Conservation (phyloP, 2,113 vertebrate species). For the Dromas ardeola region DNA sequence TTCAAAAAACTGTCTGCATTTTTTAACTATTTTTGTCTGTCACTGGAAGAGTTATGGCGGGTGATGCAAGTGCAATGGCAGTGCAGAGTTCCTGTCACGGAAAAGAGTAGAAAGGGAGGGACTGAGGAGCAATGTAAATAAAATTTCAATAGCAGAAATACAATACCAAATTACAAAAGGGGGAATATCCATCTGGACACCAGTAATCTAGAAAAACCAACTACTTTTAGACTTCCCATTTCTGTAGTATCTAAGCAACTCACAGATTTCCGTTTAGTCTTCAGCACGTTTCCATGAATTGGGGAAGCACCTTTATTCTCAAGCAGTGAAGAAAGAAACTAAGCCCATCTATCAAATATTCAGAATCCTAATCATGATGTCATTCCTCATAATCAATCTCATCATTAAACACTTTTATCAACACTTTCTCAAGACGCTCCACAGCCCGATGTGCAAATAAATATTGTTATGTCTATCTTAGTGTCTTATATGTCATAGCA, state of each 20-base stretch:
- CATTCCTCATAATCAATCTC: not conserved
- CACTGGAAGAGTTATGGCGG: not conserved
- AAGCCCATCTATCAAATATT: not conserved
- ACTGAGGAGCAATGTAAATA: not conserved
- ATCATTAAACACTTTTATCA: not conserved
- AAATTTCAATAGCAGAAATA: not conserved
- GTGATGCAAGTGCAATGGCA: not conserved
- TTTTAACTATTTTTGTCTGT: constrained; percentile 48
- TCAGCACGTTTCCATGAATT: not conserved
- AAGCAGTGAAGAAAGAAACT: not conserved
- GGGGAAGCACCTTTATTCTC: not conserved
- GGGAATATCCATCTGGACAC: not conserved
- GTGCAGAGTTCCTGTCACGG: not conserved
- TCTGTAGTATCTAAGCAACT: not conserved
- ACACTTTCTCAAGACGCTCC: not conserved
- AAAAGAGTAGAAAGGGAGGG: not conserved
- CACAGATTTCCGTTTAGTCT: not conserved
- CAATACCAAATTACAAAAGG: not conserved
- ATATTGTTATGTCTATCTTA: not conserved
- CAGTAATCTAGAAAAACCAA: not conserved
- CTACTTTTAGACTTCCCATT: not conserved
- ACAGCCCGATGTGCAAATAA: not conserved
- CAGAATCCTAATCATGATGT: not conserved
- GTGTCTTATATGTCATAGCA: not conserved
- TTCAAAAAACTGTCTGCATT: constrained; percentile 53